These are phyloP conservation scores for Acanthacorydalis orientalis DNA, from an alignment of 2,888 invertebrate genomes.

Conservation along the genomic window DNA sequence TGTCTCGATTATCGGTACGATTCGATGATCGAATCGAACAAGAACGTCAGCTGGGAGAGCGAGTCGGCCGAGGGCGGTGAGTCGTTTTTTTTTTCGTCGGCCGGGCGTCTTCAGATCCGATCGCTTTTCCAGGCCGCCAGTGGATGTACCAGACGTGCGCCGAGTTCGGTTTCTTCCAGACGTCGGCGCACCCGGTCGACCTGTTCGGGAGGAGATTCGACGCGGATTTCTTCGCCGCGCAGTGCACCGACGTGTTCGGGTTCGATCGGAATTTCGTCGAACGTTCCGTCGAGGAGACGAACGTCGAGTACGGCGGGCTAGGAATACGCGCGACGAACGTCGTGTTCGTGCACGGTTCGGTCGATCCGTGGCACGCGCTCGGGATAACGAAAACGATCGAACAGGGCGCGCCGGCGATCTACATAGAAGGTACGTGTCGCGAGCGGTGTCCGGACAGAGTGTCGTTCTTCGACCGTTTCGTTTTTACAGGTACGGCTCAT, in stretches of 20 bases:
- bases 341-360: conserved; percentile 73
- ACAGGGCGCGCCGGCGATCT: conserved; percentile 47
- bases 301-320: conserved; percentile 62
- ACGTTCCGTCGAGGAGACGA: conserved; percentile 49
- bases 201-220: conserved; percentile 61
- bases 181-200: conserved; percentile 47
- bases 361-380: conserved; percentile 78
- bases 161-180: conserved; percentile 92
- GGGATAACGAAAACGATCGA: conserved; percentile 45
- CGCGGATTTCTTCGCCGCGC: conserved; percentile 58
- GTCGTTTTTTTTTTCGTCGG: conserved; percentile 6
- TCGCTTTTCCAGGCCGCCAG: conserved; percentile 42
- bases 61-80: conserved; percentile 45
- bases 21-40: conserved; percentile 52
- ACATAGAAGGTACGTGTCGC: conserved; percentile 47
- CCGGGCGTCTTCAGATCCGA: too few relatives aligned
- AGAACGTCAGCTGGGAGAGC: conserved; percentile 47
- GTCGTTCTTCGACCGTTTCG: too few relatives aligned
- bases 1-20: conserved; percentile 75
- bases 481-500: conserved; percentile 71
- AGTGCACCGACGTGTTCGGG: conserved; percentile 73
- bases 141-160: conserved; percentile 94
- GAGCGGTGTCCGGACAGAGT: neutral
- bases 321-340: conserved; percentile 53
- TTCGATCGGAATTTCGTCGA: conserved; percentile 44